Evolutionary conservation across 2,113 vertebrate species (phyloP), one percentile per base, ranked within the genome.

Genomic region (Corythornis vintsioides): DNA sequence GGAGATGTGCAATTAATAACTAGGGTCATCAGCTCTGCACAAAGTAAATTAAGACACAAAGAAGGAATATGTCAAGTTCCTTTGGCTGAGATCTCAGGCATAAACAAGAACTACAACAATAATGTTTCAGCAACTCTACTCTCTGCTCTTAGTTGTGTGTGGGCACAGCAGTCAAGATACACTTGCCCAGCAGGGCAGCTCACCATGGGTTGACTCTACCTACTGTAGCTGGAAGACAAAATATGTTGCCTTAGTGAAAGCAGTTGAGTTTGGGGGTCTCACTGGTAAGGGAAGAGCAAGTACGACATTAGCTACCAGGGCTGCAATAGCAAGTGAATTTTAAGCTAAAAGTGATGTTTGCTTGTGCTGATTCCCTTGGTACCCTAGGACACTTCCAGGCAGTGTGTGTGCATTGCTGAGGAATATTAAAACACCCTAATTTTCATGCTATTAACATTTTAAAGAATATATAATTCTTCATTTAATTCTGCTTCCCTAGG

Each of bases 1-100:
- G 71, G 63, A 85, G 67, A 67, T 5, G 28, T 24, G 42, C 89
- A 73, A 53, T 94, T 92, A 93, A 89, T 86, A 75, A 82, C 70
- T 1, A 18, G 63, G 59, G 38, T 65, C 78, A 77, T 21, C 52
- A 76, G 47, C 72, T 83, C 69, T 35, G 40, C 76, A 35, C 60
- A 0, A 43, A 78, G 80, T 45, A 86, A 94, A 93, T 96, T 90
- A 81, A 94, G 80, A 86, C 28, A 83, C 56, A 88, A 93, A 53
- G 70, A 33, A 90, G 42, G 66, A 90, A 60, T 64, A 35, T 25
- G 64, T 59, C 15, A 6, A 31, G 31, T 83, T 89, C 42, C 59
- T 70, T 56, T 80, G 81, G 50, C 71, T 43, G 38, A 31, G 42
- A 74, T 77, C 84, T 85, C 55, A 29, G 4, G n/a, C 63, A 56